phyloP scores from a whole-genome alignment of 1,140 invertebrate genomes.

The Caerostris darwini region DNA sequence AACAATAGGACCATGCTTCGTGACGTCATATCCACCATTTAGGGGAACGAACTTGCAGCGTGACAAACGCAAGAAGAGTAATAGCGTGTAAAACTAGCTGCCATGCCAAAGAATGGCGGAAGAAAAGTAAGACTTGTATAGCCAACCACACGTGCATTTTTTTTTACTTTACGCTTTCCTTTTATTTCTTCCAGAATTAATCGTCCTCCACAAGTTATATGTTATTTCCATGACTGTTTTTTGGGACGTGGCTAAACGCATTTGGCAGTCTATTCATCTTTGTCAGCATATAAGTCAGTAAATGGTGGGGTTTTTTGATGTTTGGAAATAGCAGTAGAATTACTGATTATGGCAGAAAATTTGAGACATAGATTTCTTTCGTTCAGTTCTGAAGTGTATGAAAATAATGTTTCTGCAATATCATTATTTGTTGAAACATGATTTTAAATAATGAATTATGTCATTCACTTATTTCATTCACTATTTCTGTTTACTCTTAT shows the following conservation, averaged over 20 bases:
- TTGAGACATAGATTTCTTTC: too few relatives aligned
- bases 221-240: slow-evolving; percentile 38
- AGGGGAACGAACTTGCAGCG: not conserved
- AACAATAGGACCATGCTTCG: slow-evolving; percentile 10
- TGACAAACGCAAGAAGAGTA: slow-evolving; percentile 67
- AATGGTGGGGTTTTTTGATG: not conserved
- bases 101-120: slow-evolving; percentile 3
- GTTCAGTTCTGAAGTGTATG: too few relatives aligned
- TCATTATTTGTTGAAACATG: too few relatives aligned
- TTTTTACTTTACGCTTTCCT: not conserved
- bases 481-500: too few relatives aligned
- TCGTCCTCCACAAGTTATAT: slow-evolving; percentile 46
- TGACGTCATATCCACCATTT: slow-evolving; percentile 63
- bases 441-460: too few relatives aligned
- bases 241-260: slow-evolving; percentile 32
- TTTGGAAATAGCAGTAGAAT: not conserved
- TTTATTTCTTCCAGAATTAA: slow-evolving; percentile 43
- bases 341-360: too few relatives aligned
- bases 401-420: too few relatives aligned
- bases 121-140: slow-evolving; percentile 43
- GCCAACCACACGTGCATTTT: slow-evolving; percentile 32
- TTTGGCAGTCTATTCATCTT: slow-evolving; percentile 53
- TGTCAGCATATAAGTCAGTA: slow-evolving; percentile 22
- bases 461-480: too few relatives aligned
- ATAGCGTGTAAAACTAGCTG: slow-evolving; percentile 71